Evolutionary conservation across 2,888 invertebrate genomes (phyloP), one percentile per base, ranked within the genome.

Genomic region (Sminthurinus aureus): DNA sequence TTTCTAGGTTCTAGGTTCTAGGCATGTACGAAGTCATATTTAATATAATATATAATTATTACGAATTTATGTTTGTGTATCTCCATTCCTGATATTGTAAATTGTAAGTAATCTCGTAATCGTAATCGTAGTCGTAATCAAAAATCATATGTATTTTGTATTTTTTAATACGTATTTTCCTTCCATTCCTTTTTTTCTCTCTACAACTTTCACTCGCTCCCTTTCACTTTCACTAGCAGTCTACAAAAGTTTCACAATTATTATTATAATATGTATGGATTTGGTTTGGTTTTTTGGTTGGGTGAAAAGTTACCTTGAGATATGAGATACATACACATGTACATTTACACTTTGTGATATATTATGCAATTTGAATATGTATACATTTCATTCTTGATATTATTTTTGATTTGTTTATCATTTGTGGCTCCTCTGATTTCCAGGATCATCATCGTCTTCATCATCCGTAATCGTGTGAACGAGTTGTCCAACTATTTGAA

Each of bases 401-500:
- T 13, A 6, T 3, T 6, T 58, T 6, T 13, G 2, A 58, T 58
- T 58, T 18, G 18, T 2, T 58, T 58, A 38, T 38, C 6, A 38
- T 38, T 38, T 38, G 3, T 38, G 38, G 38, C 38, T 38, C 6
- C 38, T 38, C 38, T 38, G 38, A 18, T 13, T 58, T 58, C 58
- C 58, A 58, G 58, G 58, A 58, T 73, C 73, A 13, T 79, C 79
- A 51, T 79, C 79, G 12, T 79, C 79, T 71, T 79, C 79, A 20
- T 79, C 79, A 22, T 79, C 79, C 8, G 79, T 79, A 50, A 79
- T 79, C 20, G 12, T 69, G 18, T 51, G 20, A 12, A 73, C 73
- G 8, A 73, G 15, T 4, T 73, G 24, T 11, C 73, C 73, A 24
- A 73, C 73, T 58, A 9, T 58, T 15, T 58, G 9, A 58, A 58